phyloP scores from a whole-genome alignment of 2,113 vertebrate genomes.

The Ceratotherium simum region DNA sequence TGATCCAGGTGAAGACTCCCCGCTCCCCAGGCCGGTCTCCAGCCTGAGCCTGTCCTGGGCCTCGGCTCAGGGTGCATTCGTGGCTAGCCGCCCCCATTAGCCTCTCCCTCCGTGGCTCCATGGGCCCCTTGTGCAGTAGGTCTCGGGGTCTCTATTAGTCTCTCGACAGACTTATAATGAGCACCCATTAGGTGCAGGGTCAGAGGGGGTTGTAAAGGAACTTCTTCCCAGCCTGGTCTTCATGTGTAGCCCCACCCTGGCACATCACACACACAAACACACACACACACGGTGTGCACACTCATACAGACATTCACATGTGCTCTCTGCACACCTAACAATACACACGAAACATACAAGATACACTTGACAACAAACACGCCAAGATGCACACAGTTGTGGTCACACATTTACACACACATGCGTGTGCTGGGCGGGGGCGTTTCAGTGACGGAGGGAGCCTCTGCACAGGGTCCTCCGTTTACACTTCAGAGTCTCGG shows the following conservation, averaged over 20 bases:
- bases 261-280: not conserved
- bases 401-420: not conserved
- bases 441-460: not conserved
- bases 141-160: not conserved
- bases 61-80: accelerated
- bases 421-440: no score
- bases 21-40: not conserved
- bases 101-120: not conserved
- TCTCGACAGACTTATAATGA: not conserved
- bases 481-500: not conserved
- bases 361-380: not conserved
- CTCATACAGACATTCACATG: accelerated
- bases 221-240: not conserved
- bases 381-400: not conserved
- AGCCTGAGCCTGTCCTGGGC: not conserved
- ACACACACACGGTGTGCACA: not conserved
- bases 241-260: not conserved
- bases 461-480: not conserved
- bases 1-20: constrained; percentile 84
- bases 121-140: accelerated
- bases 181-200: not conserved
- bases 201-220: not conserved
- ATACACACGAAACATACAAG: not conserved
- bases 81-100: not conserved
- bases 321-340: not conserved